These are phyloP conservation scores for Enteromius argenteus DNA, from an alignment of 2,797 vertebrate species.

Conservation along the genomic window DNA sequence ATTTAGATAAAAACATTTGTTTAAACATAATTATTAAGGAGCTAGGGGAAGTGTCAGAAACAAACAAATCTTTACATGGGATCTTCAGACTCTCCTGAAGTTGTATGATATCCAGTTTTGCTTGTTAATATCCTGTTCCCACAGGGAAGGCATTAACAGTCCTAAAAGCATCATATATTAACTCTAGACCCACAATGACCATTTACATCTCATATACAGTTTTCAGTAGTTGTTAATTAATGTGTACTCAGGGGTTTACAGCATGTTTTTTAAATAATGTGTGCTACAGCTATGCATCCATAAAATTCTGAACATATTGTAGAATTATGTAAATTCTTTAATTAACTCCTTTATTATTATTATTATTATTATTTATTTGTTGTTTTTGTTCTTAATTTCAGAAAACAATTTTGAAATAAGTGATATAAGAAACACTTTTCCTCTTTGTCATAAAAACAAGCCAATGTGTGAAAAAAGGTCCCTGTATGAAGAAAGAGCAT, in stretches of 20 bases:
- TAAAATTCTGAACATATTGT: background rate
- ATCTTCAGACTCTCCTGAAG: background rate
- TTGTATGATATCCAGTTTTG: background rate
- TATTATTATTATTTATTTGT: background rate
- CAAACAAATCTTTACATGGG: background rate
- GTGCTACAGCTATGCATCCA: background rate
- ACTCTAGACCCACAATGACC: background rate
- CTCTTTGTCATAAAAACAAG: conserved; percentile 2
- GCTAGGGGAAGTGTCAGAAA: conserved; percentile 7
- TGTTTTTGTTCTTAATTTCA: background rate
- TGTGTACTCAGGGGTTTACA: background rate
- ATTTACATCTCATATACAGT: background rate
- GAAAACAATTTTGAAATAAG: background rate
- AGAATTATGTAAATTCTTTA: background rate
- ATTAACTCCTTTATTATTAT: background rate
- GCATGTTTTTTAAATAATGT: background rate
- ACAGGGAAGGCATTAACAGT: conserved; percentile 14
- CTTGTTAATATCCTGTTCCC: conserved; percentile 12
- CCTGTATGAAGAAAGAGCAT: background rate
- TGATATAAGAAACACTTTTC: background rate
- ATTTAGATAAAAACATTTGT: background rate
- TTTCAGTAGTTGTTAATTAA: background rate
- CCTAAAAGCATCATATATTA: background rate
- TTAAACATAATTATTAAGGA: background rate
- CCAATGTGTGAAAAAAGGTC: conserved; percentile 5